These are phyloP conservation scores for Agrotis segetum DNA, from an alignment of 2,888 invertebrate species.

Conservation along the genomic window DNA sequence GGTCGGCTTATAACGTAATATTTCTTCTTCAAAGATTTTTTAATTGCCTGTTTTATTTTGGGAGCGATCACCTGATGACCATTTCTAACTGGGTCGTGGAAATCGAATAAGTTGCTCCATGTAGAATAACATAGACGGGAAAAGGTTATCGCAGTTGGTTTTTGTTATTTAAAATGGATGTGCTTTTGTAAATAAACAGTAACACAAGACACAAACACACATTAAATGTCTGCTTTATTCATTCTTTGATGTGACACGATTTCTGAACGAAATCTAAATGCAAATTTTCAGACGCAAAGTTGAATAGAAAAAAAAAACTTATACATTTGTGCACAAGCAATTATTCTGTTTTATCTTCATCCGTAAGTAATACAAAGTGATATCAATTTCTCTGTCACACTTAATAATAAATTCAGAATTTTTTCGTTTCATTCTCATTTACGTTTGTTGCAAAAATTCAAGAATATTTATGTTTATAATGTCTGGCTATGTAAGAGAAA, in stretches of 20 bases:
- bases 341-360: too few species aligned
- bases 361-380: neutral
- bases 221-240: neutral
- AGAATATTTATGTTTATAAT: neutral
- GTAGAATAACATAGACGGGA: too few species aligned
- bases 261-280: too few species aligned
- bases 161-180: too few species aligned
- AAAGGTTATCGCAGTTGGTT: too few species aligned
- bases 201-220: neutral
- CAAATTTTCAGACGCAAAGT: neutral
- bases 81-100: too few species aligned
- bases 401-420: neutral
- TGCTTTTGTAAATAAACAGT: neutral
- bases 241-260: neutral
- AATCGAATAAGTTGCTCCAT: too few species aligned
- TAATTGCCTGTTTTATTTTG: constrained; percentile 1
- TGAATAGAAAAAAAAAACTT: neutral
- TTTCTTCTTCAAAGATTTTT: constrained; percentile 8
- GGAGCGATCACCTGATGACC: neutral
- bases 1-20: constrained; percentile 41
- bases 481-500: constrained; percentile 14
- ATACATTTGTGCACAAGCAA: neutral
- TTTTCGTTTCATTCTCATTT: neutral
- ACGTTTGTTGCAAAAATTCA: neutral
- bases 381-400: neutral